These are phyloP conservation scores for Malthinus flaveolus DNA, from an alignment of 2,888 invertebrate genomes.

Conservation along the genomic window DNA sequence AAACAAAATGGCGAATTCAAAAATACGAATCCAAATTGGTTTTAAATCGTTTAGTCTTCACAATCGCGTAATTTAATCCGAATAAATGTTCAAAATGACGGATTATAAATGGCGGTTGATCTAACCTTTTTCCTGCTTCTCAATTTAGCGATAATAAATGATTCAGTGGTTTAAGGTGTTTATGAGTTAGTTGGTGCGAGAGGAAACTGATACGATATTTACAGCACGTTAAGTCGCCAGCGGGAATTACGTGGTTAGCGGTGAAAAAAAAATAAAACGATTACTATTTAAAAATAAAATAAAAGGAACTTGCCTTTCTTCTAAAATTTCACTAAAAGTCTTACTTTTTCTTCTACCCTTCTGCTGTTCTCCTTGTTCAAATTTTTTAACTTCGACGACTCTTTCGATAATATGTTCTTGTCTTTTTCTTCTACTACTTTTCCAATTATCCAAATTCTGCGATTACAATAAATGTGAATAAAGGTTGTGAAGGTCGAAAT, in stretches of 20 bases:
- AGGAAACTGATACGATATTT: too few relatives aligned
- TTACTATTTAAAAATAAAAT: neutral
- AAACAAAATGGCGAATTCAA: too few relatives aligned
- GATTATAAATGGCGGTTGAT: too few relatives aligned
- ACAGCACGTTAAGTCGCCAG: too few relatives aligned
- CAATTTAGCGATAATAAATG: neutral
- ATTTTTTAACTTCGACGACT: slow-evolving; percentile 85
- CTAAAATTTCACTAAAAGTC: slow-evolving; percentile 94
- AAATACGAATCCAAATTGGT: too few relatives aligned
- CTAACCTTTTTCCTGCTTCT: too few relatives aligned
- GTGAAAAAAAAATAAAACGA: neutral
- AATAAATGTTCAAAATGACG: too few relatives aligned
- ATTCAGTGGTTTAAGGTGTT: neutral
- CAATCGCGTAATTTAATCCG: too few relatives aligned
- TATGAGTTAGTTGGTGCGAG: neutral
- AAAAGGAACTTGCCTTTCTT: slow-evolving; percentile 69
- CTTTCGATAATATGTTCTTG: slow-evolving; percentile 89
- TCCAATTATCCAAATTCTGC: slow-evolving; percentile 93
- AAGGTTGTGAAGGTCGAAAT: neutral
- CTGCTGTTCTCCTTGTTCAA: slow-evolving; percentile 71
- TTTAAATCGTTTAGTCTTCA: too few relatives aligned
- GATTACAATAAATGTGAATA: too few relatives aligned
- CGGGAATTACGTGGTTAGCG: too few relatives aligned
- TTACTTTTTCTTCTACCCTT: slow-evolving; percentile 79
- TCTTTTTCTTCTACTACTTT: slow-evolving; percentile 88